A percentile compares a stretch with the other conserved stretches of the same genome.
phyloP scores from a whole-genome alignment of 2,888 invertebrate genomes.

The Operophtera brumata region DNA sequence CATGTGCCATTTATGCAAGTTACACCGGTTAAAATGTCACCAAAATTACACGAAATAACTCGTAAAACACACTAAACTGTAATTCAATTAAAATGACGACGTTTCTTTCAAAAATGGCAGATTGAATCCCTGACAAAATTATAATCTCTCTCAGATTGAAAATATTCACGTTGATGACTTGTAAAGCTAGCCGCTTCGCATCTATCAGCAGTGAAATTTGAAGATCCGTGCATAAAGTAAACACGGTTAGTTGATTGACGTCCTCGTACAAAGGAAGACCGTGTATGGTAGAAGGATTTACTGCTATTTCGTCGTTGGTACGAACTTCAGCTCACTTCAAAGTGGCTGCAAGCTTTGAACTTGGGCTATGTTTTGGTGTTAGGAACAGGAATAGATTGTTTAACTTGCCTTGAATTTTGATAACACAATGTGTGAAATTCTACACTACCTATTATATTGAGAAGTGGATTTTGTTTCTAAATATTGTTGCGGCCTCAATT shows the following conservation, averaged over 20 bases:
- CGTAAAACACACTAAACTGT: too few species aligned
- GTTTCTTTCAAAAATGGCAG: too few species aligned
- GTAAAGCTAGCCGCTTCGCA: not conserved
- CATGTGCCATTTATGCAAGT: too few species aligned
- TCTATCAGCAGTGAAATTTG: conserved; percentile 16
- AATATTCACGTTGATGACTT: too few species aligned
- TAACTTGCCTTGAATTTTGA: conserved; percentile 23
- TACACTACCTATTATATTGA: not conserved
- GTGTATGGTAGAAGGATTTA: conserved; percentile 18
- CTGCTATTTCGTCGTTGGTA: not conserved
- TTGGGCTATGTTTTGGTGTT: conserved; percentile 24
- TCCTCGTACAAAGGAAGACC: conserved; percentile 23
- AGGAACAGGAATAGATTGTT: conserved; percentile 28
- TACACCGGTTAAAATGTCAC: too few species aligned
- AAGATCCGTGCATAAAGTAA: conserved; percentile 24
- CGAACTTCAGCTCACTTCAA: conserved; percentile 27
- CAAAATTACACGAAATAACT: too few species aligned
- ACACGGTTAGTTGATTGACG: conserved; percentile 27
- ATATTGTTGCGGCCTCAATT: not conserved
- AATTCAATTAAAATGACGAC: too few species aligned
- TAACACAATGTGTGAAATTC: conserved; percentile 21
- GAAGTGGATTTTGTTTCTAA: conserved; percentile 9
- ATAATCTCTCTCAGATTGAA: too few species aligned
- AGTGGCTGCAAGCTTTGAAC: conserved; percentile 29
- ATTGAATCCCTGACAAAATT: too few species aligned